These are phyloP conservation scores for Chelonia mydas DNA, from an alignment of 2,797 vertebrate genomes.

Conservation along the genomic window DNA sequence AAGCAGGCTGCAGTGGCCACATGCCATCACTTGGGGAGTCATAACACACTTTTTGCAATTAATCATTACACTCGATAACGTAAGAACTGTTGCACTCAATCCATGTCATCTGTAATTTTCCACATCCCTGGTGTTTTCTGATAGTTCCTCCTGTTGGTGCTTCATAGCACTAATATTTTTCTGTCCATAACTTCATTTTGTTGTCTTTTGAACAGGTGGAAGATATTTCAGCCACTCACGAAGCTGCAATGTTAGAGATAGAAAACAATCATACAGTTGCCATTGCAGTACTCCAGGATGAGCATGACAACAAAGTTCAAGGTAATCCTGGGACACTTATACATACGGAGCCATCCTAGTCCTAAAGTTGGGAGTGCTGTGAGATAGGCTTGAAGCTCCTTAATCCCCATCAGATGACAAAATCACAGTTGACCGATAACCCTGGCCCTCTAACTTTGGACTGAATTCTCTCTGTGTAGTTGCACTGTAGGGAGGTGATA, in stretches of 20 bases:
- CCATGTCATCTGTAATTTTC: neutral
- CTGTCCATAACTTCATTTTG: neutral
- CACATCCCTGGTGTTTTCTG: neutral
- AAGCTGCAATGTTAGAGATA: slow-evolving; percentile 86
- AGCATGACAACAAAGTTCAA: slow-evolving; percentile 89
- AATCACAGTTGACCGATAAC: neutral
- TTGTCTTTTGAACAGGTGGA: slow-evolving; percentile 84
- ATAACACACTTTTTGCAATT: rapidly evolving
- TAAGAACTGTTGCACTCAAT: neutral
- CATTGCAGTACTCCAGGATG: slow-evolving; percentile 88
- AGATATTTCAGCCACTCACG: slow-evolving; percentile 88
- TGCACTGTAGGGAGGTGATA: neutral
- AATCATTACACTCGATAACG: neutral
- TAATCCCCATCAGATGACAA: neutral
- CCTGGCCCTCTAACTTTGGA: neutral
- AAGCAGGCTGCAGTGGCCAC: neutral
- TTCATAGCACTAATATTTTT: neutral
- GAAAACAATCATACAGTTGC: slow-evolving; percentile 86
- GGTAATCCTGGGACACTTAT: slow-evolving; percentile 79
- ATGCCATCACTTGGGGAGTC: rapidly evolving
- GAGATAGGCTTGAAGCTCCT: neutral
- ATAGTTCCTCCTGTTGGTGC: neutral
- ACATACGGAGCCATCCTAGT: neutral
- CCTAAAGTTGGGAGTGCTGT: neutral
- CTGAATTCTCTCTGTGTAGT: neutral